Percentiles rank a stretch among this genome's conserved stretches.
These are phyloP conservation scores for Cyclina sinensis DNA, from an alignment of 1,140 invertebrate species.

Conservation along the genomic window DNA sequence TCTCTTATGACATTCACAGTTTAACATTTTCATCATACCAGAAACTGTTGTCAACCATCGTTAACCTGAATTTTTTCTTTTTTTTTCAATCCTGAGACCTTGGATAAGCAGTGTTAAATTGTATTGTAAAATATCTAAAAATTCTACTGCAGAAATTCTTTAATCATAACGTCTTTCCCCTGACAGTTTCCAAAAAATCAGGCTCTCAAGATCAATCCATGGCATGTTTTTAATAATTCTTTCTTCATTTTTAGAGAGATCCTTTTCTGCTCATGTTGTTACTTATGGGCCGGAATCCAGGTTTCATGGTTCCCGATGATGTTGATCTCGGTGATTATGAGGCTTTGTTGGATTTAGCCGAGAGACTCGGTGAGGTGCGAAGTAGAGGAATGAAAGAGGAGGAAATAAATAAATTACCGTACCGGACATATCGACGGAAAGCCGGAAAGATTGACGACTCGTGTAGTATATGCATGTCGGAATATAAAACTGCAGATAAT, in stretches of 20 bases:
- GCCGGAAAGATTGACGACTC: background rate
- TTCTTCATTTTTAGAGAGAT: constrained; percentile 62
- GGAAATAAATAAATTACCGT: constrained; percentile 54
- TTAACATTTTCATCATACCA: no score
- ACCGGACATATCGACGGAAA: background rate
- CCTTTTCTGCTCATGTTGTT: constrained; percentile 73
- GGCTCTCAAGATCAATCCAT: no score
- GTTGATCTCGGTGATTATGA: constrained; percentile 75
- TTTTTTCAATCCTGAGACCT: no score
- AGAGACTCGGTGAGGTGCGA: constrained; percentile 52
- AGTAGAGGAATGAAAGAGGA: constrained; percentile 57
- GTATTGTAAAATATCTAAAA: no score
- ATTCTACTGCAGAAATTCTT: no score
- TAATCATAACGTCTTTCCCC: no score
- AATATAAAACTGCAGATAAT: constrained; percentile 43
- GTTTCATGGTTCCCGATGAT: constrained; percentile 72
- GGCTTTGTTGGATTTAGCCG: constrained; percentile 64
- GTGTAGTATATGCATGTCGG: constrained; percentile 61
- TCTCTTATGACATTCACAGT: no score
- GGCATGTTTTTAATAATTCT: no score
- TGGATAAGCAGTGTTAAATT: no score
- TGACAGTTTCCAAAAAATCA: no score
- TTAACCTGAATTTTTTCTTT: no score
- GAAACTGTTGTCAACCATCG: no score
- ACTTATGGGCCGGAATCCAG: constrained; percentile 72